Conservation (phyloP, 2,888 invertebrate species). For the Cheilosia scutellata region DNA sequence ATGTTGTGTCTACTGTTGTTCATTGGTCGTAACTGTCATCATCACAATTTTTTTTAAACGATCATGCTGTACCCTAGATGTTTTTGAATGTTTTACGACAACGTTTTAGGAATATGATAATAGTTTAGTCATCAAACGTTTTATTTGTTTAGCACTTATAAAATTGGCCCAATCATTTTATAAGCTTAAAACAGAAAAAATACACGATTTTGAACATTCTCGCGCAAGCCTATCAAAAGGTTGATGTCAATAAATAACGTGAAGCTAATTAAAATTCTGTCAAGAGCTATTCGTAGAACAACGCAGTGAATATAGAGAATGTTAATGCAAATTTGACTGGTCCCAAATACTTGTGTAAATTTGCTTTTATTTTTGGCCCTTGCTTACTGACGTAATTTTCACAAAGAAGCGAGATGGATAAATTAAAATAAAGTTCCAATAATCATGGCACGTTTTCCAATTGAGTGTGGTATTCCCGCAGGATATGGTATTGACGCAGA, state of each 20-base stretch:
- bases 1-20: too few relatives aligned
- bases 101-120: not conserved
- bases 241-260: not conserved
- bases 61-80: not conserved
- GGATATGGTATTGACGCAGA: slow-evolving; percentile 5
- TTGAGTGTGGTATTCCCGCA: slow-evolving; percentile 13
- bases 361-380: slow-evolving; percentile 2
- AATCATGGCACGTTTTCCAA: slow-evolving; percentile 2
- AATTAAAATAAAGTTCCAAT: not conserved
- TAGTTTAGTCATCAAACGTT: not conserved
- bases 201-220: not conserved
- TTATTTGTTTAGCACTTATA: not conserved
- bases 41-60: too few relatives aligned
- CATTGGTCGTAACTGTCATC: too few relatives aligned
- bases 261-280: not conserved
- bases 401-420: not conserved
- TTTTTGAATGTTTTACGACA: not conserved
- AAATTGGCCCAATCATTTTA: not conserved
- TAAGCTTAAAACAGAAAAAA: not conserved
- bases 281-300: not conserved
- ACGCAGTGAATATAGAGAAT: not conserved
- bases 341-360: slow-evolving; percentile 8
- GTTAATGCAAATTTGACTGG: not conserved
- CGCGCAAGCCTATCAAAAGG: not conserved
- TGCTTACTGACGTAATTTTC: not conserved